phyloP scores from a whole-genome alignment of 2,888 invertebrate genomes.

The Mamestra brassicae region DNA sequence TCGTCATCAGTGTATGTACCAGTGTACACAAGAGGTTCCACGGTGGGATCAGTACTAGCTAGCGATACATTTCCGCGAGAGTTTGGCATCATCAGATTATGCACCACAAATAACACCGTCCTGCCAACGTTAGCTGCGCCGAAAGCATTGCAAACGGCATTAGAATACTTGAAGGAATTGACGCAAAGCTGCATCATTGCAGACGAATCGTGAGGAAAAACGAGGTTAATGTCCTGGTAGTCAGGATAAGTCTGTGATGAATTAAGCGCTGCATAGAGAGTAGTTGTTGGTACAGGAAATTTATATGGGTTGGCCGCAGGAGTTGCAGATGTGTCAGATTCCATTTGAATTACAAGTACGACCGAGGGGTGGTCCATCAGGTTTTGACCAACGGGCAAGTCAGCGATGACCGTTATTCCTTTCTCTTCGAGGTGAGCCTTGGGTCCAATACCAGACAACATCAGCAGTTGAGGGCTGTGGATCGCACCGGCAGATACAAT shows the following conservation, averaged over 20 bases:
- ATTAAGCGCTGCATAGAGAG: constrained; percentile 58
- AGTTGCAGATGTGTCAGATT: not conserved
- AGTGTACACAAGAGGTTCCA: constrained; percentile 52
- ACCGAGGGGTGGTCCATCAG: constrained; percentile 54
- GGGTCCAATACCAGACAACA: constrained; percentile 77
- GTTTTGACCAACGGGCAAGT: constrained; percentile 60
- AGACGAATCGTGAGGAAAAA: constrained; percentile 56
- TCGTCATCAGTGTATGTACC: constrained; percentile 27
- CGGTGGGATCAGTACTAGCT: constrained; percentile 43
- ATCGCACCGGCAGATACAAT: constrained; percentile 74
- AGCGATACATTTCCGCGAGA: constrained; percentile 62
- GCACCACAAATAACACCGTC: constrained; percentile 35
- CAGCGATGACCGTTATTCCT: constrained; percentile 63
- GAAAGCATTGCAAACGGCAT: constrained; percentile 67
- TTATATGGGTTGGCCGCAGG: not conserved
- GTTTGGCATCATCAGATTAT: constrained; percentile 56
- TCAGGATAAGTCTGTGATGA: constrained; percentile 63
- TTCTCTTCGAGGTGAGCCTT: constrained; percentile 61
- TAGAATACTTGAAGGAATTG: constrained; percentile 63
- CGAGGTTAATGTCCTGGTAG: constrained; percentile 65
- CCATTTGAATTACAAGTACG: constrained; percentile 22
- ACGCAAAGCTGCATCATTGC: constrained; percentile 65
- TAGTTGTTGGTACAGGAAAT: constrained; percentile 62
- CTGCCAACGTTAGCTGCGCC: constrained; percentile 44
- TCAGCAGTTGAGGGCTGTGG: constrained; percentile 71